Percentiles rank a stretch among this genome's conserved stretches.
These are phyloP conservation scores for Peromyscus nudipes DNA, from an alignment of 2,797 vertebrate genomes.

Conservation along the genomic window DNA sequence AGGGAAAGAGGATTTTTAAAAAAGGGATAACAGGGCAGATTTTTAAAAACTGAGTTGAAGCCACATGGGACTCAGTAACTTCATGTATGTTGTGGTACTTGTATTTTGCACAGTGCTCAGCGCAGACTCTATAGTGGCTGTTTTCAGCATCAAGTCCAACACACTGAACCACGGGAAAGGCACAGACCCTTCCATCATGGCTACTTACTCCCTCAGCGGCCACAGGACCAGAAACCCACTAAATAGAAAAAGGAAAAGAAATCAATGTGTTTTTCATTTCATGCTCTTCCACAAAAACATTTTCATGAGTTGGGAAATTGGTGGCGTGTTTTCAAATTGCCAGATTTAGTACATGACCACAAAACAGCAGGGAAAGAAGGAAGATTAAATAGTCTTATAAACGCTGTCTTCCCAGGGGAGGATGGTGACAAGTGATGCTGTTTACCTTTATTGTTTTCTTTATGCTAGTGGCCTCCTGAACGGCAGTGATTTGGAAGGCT, in stretches of 20 bases:
- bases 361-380: slow-evolving; percentile 72
- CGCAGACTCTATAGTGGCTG: background rate
- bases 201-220: background rate
- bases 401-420: slow-evolving; percentile 67
- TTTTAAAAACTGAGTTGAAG: background rate
- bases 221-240: background rate
- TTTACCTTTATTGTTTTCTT: slow-evolving; percentile 68
- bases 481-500: slow-evolving; percentile 56
- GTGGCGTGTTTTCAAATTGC: slow-evolving; percentile 76
- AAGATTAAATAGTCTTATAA: slow-evolving; percentile 75
- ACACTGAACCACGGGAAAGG: background rate
- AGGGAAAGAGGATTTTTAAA: background rate
- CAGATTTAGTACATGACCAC: slow-evolving; percentile 80
- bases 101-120: background rate
- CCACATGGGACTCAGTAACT: background rate
- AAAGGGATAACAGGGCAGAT: background rate
- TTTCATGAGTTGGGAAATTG: slow-evolving; percentile 83
- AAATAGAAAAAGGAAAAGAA: background rate
- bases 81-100: accelerated
- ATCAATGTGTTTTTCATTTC: slow-evolving; percentile 73
- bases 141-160: background rate
- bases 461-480: slow-evolving; percentile 57
- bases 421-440: slow-evolving; percentile 61
- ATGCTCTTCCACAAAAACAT: slow-evolving; percentile 74
- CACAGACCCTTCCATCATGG: background rate